Conservation (phyloP, 1,140 invertebrate genomes). For the Camponotus pennsylvanicus region DNA sequence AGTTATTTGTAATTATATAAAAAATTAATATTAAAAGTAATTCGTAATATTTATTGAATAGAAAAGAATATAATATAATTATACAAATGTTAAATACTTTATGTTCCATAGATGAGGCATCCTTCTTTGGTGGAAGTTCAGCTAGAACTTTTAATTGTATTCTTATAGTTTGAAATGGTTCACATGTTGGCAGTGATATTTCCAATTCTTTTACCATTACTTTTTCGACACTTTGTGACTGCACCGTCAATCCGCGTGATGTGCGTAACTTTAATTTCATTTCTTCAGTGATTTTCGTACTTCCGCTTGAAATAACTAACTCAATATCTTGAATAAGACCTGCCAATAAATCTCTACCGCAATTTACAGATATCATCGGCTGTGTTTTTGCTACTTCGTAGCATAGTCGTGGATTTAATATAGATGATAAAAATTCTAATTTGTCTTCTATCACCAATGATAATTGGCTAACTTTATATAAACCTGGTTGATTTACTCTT, state of each 20-base stretch:
- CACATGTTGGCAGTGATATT: slow-evolving; percentile 88
- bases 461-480: slow-evolving; percentile 88
- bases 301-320: slow-evolving; percentile 90
- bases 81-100: slow-evolving; percentile 85
- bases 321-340: slow-evolving; percentile 91
- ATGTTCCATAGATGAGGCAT: slow-evolving; percentile 90
- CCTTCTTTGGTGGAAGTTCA: slow-evolving; percentile 90
- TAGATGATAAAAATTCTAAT: slow-evolving; percentile 85
- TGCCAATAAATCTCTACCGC: slow-evolving; percentile 88
- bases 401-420: slow-evolving; percentile 84
- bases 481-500: slow-evolving; percentile 87
- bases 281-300: slow-evolving; percentile 87
- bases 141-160: slow-evolving; percentile 90
- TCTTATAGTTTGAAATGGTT: slow-evolving; percentile 90
- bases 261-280: slow-evolving; percentile 87
- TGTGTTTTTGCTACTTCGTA: slow-evolving; percentile 88
- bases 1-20: background rate
- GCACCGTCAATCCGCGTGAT: slow-evolving; percentile 87
- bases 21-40: no score
- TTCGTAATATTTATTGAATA: slow-evolving; percentile 36
- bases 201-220: slow-evolving; percentile 88
- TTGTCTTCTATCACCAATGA: slow-evolving; percentile 87
- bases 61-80: slow-evolving; percentile 17
- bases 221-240: slow-evolving; percentile 77
- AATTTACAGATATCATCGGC: slow-evolving; percentile 86